Evolutionary conservation across 2,797 vertebrate genomes (phyloP), one percentile per base, ranked within the genome.

Genomic region (Peromyscus attwateri): DNA sequence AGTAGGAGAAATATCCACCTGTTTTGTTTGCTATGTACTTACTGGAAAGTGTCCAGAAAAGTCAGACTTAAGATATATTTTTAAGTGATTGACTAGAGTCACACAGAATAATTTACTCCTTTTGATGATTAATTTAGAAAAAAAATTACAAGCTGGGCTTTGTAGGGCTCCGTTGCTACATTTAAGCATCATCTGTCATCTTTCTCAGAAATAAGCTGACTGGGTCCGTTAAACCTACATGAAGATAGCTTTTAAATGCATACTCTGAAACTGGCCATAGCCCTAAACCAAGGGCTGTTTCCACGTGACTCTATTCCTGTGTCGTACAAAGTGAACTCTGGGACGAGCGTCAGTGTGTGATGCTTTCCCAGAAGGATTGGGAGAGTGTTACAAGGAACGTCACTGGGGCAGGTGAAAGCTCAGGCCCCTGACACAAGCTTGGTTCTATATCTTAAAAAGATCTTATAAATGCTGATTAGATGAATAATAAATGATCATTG

Each of bases 401-500:
- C 46, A 87, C 1, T 40, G 66, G 27, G 60, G 52, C 3, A 31
- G 57, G 91, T 57, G 37, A 88, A 57, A 90, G 49, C 49, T 52
- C 21, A 71, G 52, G 85, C 2, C 19, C 71, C 31, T 70, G 62
- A 92, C 57, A 89, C 60, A 70, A 80, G 17, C 2, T 79, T 87
- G 73, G 29, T 29, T 55, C 49, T 73, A 4, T 91, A 21, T 73
- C 60, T 87, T 92, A 31, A 76, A 66, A 92, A 81, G 14, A 52
- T 57, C n/a, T 76, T 17, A 1, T 92, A 89, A 77, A 77, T 21
- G 21, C 46, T 60, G 34, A 49, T 43, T 87, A 73, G 16, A 92
- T 92, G 93, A 96, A 94, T 96, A 87, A 95, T 80, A 70, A 34
- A 96, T 96, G 64, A 84, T 83, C 46, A 92, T 77, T 96, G 49